Percentiles rank a stretch among this genome's conserved stretches.
phyloP scores from a whole-genome alignment of 2,113 vertebrate species.

The Tretioscincus oriximinensis region DNA sequence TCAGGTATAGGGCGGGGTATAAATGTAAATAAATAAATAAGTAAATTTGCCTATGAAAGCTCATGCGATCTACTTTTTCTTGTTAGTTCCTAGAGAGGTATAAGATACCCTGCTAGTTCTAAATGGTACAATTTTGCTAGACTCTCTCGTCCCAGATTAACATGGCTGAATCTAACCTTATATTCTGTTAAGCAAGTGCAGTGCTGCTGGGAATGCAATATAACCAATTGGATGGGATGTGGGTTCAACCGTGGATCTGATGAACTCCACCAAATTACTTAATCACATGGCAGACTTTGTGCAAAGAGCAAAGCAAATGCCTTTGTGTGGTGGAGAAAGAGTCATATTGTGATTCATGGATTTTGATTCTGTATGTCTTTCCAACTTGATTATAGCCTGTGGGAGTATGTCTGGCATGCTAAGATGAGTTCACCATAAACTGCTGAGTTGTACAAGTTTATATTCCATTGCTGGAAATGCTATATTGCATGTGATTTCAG shows the following conservation, averaged over 20 bases:
- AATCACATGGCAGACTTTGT: neutral
- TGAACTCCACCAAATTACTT: neutral
- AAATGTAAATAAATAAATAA: too few relatives aligned
- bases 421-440: neutral
- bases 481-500: neutral
- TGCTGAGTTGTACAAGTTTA: neutral
- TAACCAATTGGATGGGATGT: too few relatives aligned
- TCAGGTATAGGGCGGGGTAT: too few relatives aligned
- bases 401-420: neutral
- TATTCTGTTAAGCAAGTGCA: neutral
- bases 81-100: too few relatives aligned
- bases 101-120: too few relatives aligned
- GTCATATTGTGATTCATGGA: neutral
- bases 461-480: neutral
- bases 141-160: too few relatives aligned
- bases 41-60: too few relatives aligned
- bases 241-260: too few relatives aligned
- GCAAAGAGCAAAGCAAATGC: neutral
- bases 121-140: too few relatives aligned
- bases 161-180: too few relatives aligned
- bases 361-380: neutral
- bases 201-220: too few relatives aligned
- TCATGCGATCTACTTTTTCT: too few relatives aligned
- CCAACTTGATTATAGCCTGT: neutral
- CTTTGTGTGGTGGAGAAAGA: neutral